Percentiles rank a stretch among this genome's conserved stretches.
These are phyloP conservation scores for Champsocephalus esox DNA, from an alignment of 2,797 vertebrate species.

Conservation along the genomic window DNA sequence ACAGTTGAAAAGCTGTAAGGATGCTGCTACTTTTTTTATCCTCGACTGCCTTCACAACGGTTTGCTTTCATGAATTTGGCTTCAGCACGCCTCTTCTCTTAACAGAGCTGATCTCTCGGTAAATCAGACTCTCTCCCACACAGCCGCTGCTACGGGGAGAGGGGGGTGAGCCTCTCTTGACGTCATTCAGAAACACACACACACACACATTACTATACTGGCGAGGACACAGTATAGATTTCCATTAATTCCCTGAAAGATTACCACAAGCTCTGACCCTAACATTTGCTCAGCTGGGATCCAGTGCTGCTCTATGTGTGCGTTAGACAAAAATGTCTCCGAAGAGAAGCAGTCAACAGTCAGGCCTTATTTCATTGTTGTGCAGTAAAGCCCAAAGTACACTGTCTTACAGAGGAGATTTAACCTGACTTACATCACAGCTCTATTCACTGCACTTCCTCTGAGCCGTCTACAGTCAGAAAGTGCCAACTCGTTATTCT, in stretches of 20 bases:
- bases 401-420: constrained; percentile 46
- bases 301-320: constrained; percentile 9
- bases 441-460: constrained; percentile 40
- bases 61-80: constrained; percentile 53
- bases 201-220: constrained; percentile 20
- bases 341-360: constrained; percentile 20
- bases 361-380: constrained; percentile 37
- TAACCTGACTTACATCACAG: constrained; percentile 48
- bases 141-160: constrained; percentile 38
- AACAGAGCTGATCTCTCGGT: constrained; percentile 60
- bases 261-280: background rate
- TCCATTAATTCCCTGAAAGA: constrained; percentile 46
- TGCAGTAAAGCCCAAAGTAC: constrained; percentile 46
- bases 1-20: constrained; percentile 10
- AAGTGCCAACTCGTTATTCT: constrained; percentile 50
- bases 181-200: constrained; percentile 50
- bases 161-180: constrained; percentile 56
- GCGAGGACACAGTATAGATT: constrained; percentile 45
- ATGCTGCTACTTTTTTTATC: constrained; percentile 32
- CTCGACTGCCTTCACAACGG: constrained; percentile 39
- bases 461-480: constrained; percentile 36
- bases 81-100: constrained; percentile 48
- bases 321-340: background rate
- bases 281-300: constrained; percentile 10
- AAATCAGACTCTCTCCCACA: constrained; percentile 71